Conservation (phyloP, 2,113 vertebrate genomes). For the Plestiodon gilberti region DNA sequence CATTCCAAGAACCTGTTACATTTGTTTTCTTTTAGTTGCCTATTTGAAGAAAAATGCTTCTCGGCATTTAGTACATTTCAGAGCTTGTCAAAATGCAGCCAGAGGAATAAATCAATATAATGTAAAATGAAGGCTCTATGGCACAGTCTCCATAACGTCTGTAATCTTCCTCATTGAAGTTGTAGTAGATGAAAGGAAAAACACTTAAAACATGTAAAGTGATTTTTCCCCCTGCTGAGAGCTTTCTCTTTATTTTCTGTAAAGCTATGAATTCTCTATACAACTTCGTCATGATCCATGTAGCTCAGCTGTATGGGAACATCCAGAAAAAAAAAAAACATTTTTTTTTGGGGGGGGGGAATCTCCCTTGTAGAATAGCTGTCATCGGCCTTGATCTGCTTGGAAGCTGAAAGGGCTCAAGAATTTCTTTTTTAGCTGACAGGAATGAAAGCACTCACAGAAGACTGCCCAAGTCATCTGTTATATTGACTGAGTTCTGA, state of each 20-base stretch:
- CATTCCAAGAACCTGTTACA: not conserved
- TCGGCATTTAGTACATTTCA: not conserved
- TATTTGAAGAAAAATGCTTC: not conserved
- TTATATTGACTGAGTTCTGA: conserved; percentile 32
- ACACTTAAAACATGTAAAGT: not conserved
- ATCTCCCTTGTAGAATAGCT: conserved; percentile 16
- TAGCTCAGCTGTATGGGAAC: conserved; percentile 32
- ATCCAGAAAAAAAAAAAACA: no score
- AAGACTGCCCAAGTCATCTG: conserved; percentile 14
- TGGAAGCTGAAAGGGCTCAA: conserved; percentile 45
- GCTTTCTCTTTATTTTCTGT: not conserved
- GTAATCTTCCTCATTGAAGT: not conserved
- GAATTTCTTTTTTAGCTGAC: conserved; percentile 42
- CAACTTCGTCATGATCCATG: not conserved
- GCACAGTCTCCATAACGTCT: not conserved
- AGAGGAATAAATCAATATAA: not conserved
- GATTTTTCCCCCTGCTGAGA: not conserved
- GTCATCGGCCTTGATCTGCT: conserved; percentile 41
- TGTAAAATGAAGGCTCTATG: not conserved
- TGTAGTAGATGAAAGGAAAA: not conserved
- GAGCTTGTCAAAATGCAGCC: not conserved
- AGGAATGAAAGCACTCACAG: conserved; percentile 20
- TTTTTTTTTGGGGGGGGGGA: not conserved
- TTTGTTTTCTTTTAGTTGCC: not conserved
- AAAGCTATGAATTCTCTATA: conserved; percentile 22